phyloP scores from a whole-genome alignment of 2,797 vertebrate species.

The Phalloptychus januarius region DNA sequence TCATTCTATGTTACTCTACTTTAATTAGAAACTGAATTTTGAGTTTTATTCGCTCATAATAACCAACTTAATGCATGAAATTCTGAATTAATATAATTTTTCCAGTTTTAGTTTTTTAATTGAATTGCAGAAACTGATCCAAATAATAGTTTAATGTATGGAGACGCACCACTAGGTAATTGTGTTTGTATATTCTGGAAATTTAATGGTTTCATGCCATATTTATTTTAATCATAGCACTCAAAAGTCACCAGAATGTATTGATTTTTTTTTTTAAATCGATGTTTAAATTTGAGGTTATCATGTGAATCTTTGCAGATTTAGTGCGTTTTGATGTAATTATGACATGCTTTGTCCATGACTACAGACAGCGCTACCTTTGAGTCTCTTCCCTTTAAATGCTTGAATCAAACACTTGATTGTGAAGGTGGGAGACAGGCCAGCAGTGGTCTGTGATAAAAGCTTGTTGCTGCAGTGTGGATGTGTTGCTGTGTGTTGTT shows the following conservation, averaged over 20 bases:
- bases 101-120: not conserved
- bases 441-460: not conserved
- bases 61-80: not conserved
- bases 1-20: not conserved
- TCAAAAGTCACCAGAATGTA: conserved; percentile 5
- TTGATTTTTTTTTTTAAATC: not conserved
- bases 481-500: conserved; percentile 10
- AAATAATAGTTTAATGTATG: not conserved
- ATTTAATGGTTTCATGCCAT: conserved; percentile 8
- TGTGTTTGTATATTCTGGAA: conserved; percentile 10
- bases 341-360: not conserved
- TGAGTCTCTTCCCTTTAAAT: not conserved
- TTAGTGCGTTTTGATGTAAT: not conserved
- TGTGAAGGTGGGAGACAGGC: not conserved
- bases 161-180: not conserved
- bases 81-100: not conserved
- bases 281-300: conserved; percentile 21
- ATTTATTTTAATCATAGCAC: not conserved
- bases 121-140: not conserved
- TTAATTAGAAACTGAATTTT: not conserved
- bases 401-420: conserved; percentile 15
- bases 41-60: not conserved
- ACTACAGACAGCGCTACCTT: not conserved
- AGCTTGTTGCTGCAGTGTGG: not conserved
- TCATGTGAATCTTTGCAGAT: not conserved